Percentiles rank a stretch among this genome's conserved stretches.
Evolutionary conservation across 1,140 invertebrate species (phyloP).

Genomic region (Fopius arisanus): DNA sequence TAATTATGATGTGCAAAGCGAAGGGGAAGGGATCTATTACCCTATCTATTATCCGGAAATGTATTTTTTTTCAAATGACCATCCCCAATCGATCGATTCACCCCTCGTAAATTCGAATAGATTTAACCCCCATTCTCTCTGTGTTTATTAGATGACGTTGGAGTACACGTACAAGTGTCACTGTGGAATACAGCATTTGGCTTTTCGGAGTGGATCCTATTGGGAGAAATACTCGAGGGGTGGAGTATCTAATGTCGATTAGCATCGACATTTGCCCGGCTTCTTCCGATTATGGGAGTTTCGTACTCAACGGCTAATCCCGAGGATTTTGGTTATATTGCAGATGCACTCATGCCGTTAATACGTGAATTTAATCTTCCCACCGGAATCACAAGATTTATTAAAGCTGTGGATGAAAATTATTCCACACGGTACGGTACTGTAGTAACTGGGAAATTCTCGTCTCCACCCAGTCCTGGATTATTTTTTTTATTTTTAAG

Average conservation of each 20-base stretch:
- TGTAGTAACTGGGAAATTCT: not conserved
- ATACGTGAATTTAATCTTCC: conserved; percentile 1
- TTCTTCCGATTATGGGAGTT: not conserved
- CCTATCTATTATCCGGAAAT: too few relatives aligned
- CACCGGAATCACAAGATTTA: not conserved
- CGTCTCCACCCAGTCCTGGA: not conserved
- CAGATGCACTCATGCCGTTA: not conserved
- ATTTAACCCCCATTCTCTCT: too few relatives aligned
- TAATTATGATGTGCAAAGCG: too few relatives aligned
- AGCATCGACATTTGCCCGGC: not conserved
- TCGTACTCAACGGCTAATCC: not conserved
- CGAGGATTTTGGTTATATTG: not conserved
- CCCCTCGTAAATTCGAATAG: too few relatives aligned
- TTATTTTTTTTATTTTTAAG: not conserved
- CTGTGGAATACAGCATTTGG: not conserved
- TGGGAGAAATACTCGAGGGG: not conserved
- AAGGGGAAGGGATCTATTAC: too few relatives aligned
- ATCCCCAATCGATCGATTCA: too few relatives aligned
- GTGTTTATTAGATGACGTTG: not conserved
- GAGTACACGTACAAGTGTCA: not conserved
- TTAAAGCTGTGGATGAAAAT: not conserved
- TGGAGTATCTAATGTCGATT: not conserved
- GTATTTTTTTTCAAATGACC: too few relatives aligned
- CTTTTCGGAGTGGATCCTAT: not conserved
- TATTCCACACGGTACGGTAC: not conserved